These are phyloP conservation scores for Drosophila paulistorum DNA, from an alignment of 1,140 invertebrate genomes.

Conservation along the genomic window DNA sequence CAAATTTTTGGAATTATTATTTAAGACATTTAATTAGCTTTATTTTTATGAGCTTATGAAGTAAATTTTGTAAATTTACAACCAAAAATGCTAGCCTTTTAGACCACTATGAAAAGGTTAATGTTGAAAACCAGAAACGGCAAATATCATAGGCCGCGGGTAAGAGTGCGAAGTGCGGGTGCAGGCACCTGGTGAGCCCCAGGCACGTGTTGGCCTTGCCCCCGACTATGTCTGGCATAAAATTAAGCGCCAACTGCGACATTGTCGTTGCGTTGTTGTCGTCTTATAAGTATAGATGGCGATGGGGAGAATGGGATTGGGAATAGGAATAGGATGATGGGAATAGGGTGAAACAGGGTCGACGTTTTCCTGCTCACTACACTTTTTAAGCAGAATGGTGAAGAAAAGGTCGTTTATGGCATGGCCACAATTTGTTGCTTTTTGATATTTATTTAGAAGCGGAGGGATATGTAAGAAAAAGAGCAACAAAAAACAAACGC, in stretches of 20 bases:
- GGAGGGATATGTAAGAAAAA: constrained; percentile 44
- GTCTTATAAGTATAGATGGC: constrained; percentile 5
- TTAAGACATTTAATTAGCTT: constrained; percentile 6
- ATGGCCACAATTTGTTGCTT: constrained; percentile 73
- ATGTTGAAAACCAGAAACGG: constrained; percentile 45
- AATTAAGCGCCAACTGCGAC: constrained; percentile 65
- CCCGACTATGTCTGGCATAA: constrained; percentile 57
- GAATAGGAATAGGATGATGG: background rate
- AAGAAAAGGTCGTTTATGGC: constrained; percentile 48
- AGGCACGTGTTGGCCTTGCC: constrained; percentile 68
- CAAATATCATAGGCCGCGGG: constrained; percentile 47
- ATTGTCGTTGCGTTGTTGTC: constrained; percentile 27
- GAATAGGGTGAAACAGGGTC: background rate
- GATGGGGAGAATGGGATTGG: background rate
- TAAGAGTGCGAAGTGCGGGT: background rate
- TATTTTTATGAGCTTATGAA: background rate
- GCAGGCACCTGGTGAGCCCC: constrained; percentile 42
- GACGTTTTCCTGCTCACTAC: constrained; percentile 16
- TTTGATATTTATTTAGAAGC: constrained; percentile 77
- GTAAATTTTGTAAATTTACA: constrained; percentile 5
- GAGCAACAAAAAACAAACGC: constrained; percentile 34
- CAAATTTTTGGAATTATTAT: background rate
- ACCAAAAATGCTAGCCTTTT: constrained; percentile 32
- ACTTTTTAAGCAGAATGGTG: constrained; percentile 16
- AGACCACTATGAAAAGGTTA: constrained; percentile 39